Conservation (phyloP, 64 coral and sea anemone species). For the Dendrophyllia cribrosa region DNA sequence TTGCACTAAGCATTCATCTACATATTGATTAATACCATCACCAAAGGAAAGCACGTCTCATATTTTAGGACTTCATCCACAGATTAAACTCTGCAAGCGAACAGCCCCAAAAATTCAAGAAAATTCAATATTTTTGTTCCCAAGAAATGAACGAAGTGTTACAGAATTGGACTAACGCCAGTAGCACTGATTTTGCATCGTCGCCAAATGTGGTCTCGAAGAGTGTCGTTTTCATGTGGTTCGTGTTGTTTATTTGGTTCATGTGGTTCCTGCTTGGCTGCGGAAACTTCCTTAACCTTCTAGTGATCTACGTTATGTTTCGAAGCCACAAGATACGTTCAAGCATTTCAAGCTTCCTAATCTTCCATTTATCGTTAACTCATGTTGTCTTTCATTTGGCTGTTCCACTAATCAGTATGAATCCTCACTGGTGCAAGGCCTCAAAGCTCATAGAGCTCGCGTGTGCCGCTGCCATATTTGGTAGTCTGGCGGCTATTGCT, state of each 20-base stretch:
- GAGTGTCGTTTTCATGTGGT: no score
- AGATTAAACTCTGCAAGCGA: no score
- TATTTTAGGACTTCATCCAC: no score
- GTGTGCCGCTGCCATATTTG: neutral
- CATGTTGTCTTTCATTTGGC: neutral
- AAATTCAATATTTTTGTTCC: no score
- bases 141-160: no score
- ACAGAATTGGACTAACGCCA: no score
- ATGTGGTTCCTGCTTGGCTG: neutral
- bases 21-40: no score
- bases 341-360: conserved; percentile 21
- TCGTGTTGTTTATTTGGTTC: fast-evolving
- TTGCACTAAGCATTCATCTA: no score
- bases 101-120: no score
- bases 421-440: neutral
- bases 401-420: neutral
- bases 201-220: neutral
- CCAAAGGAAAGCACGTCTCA: no score
- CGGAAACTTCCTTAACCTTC: neutral
- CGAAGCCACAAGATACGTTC: neutral
- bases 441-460: neutral
- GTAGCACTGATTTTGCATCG: neutral
- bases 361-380: conserved; percentile 25
- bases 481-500: conserved; percentile 5
- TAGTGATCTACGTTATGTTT: conserved; percentile 15